Evolutionary conservation across 2,113 vertebrate genomes (phyloP), one percentile per base, ranked within the genome.

Genomic region (Suricata suricatta): DNA sequence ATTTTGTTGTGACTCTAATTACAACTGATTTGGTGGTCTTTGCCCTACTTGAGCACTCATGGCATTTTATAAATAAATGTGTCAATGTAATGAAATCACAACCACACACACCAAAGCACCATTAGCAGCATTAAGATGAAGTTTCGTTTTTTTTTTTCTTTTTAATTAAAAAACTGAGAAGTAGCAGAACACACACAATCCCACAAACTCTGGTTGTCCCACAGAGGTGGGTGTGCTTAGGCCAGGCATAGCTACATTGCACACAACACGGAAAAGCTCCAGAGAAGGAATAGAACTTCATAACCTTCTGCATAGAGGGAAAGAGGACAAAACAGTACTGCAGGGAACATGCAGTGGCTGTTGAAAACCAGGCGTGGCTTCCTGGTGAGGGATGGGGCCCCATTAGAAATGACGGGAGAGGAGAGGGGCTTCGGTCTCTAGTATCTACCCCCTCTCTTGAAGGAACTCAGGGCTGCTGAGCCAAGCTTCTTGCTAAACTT

Each of bases 11-110:
- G 60, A 90, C 31, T 95, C 17, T 87, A 93, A 83, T 92, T 72
- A 60, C 41, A 87, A 93, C 52, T 95, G 50, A 87, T 76, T 88
- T 92, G 52, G 54, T 77, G 41, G 50, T 44, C 57, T 93, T 85
- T 88, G 15, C 14, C 35, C 57, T 86, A 76, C 50, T 79, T 93
- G 35, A 7, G 84, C 52, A 82, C 1, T 47, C 11, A 31, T 1
- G 21, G 33, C 33, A 72, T 84, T 96, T 92, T 76, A 90, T 90
- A 82, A 93, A 91, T 91, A 85, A 41, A 71, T 64, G 44, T 35
- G 69, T 29, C 64, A 38, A 17, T 47, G 7, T 60, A 69, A 95
- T 33, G 33, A 12, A 7, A 21, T 27, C 79, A 84, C 21, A 19
- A 84, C 64, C 19, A 90, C 33, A 93, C 35, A 71, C 2, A 64